These are phyloP conservation scores for Tragelaphus buxtoni DNA, from an alignment of 2,113 vertebrate species.

Conservation along the genomic window DNA sequence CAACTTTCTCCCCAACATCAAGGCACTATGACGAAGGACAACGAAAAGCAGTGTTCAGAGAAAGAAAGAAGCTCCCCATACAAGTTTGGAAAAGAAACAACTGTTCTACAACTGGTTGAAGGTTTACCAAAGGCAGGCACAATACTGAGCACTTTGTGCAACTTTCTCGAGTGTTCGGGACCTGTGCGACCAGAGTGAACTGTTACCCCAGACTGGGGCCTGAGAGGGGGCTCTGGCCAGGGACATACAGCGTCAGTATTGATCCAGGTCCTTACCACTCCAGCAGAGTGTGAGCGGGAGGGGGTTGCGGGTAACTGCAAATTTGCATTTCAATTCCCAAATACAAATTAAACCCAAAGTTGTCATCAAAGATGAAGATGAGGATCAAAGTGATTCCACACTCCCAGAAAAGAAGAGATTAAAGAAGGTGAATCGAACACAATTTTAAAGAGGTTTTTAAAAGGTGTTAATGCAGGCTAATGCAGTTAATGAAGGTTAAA, in stretches of 20 bases:
- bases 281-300: background rate
- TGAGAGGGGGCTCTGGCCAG: background rate
- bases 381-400: slow-evolving; percentile 86
- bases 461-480: slow-evolving; percentile 87
- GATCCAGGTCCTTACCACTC: background rate
- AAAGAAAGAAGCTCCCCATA: background rate
- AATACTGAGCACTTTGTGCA: background rate
- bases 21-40: background rate
- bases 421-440: slow-evolving; percentile 86
- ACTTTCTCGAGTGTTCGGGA: background rate
- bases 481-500: slow-evolving; percentile 82
- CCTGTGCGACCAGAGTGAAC: background rate
- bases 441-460: slow-evolving; percentile 88
- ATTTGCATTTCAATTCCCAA: slow-evolving; percentile 86
- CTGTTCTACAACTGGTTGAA: background rate
- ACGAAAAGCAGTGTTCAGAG: background rate
- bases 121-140: background rate
- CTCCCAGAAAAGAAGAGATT: slow-evolving; percentile 84
- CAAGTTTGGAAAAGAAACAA: background rate
- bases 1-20: background rate
- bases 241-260: background rate
- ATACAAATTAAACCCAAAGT: slow-evolving; percentile 85
- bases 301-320: slow-evolving; percentile 75
- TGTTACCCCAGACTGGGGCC: background rate
- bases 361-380: slow-evolving; percentile 82